Percentiles rank a stretch among this genome's conserved stretches.
Conservation (phyloP, 2,113 vertebrate genomes). For the Galbula dea region DNA sequence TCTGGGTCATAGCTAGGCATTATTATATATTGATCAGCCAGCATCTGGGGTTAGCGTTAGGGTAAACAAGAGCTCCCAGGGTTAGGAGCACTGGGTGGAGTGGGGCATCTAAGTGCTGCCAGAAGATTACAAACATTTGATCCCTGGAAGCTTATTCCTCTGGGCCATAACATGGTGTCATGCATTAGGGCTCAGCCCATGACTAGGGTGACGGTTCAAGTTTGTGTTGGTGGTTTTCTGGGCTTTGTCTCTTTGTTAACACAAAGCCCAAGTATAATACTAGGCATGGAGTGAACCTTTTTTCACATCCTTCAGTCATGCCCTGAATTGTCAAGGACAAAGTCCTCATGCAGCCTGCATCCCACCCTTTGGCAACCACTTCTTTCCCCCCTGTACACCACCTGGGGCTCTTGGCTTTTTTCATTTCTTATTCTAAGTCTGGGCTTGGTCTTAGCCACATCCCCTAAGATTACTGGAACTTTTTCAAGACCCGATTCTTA, state of each 20-base stretch:
- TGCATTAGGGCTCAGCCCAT: neutral
- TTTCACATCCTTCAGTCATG: neutral
- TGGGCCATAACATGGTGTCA: neutral
- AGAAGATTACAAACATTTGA: neutral
- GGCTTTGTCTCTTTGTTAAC: neutral
- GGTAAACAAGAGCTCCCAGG: neutral
- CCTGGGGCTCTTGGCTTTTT: neutral
- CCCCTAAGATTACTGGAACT: neutral
- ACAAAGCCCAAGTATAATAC: neutral
- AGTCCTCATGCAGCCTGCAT: neutral
- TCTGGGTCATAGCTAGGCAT: neutral
- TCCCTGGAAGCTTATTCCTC: neutral
- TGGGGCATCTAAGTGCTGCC: neutral
- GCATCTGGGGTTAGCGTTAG: neutral
- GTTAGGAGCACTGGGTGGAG: neutral
- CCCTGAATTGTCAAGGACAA: neutral
- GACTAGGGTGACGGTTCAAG: neutral
- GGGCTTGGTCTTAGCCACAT: neutral
- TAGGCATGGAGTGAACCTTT: neutral
- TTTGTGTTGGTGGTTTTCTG: neutral
- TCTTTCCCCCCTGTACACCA: neutral
- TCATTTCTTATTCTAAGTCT: neutral
- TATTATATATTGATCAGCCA: neutral
- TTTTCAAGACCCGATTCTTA: neutral
- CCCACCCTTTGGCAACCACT: neutral